Conservation (phyloP, 2,113 vertebrate species). For the Panurus biarmicus region DNA sequence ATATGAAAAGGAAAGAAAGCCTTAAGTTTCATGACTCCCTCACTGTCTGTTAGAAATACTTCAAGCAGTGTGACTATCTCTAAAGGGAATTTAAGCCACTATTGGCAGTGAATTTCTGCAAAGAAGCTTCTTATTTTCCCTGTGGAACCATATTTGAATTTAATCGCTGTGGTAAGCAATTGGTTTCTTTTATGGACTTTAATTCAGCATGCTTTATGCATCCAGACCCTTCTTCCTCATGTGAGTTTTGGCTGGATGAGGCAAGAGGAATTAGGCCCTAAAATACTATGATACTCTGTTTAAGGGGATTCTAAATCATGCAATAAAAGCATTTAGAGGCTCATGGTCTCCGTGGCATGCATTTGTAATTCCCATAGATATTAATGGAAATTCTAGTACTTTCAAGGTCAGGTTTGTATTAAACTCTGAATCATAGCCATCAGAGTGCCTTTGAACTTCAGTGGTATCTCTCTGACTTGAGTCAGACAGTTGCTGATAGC, state of each 20-base stretch:
- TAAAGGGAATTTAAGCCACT: not conserved
- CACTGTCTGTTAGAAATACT: not conserved
- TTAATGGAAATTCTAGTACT: not conserved
- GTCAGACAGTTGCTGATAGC: not conserved
- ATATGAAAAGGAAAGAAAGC: not conserved
- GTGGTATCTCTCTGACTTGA: not conserved
- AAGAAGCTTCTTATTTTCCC: conserved; percentile 9
- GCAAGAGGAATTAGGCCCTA: not conserved
- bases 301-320: conserved; percentile 24
- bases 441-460: not conserved
- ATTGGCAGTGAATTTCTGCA: not conserved
- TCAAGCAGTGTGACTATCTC: not conserved
- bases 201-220: conserved; percentile 3
- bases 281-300: not conserved
- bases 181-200: conserved; percentile 23
- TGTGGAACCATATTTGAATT: not conserved
- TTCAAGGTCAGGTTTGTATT: conserved; percentile 29
- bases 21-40: not conserved
- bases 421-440: not conserved
- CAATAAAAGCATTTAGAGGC: conserved; percentile 9
- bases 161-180: conserved; percentile 38
- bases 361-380: conserved; percentile 6
- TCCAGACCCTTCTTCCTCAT: conserved; percentile 15
- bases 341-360: not conserved
- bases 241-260: conserved; percentile 7